phyloP scores from a whole-genome alignment of 2,113 vertebrate species.

The Rhea pennata region DNA sequence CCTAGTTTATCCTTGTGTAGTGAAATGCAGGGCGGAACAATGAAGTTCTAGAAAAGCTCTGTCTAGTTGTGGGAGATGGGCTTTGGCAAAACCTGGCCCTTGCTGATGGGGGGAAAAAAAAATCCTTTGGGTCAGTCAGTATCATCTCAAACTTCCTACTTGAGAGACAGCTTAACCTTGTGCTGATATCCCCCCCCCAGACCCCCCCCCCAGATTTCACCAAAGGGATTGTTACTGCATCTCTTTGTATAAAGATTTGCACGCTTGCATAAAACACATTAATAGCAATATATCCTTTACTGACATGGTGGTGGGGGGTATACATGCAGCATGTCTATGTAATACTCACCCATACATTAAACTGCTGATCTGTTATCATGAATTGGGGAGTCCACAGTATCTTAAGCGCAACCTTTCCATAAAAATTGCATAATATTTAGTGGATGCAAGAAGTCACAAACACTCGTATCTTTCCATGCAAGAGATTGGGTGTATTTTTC shows the following conservation, averaged over 20 bases:
- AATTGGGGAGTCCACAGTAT: background rate
- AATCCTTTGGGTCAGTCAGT: background rate
- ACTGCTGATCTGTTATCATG: background rate
- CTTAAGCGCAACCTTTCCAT: background rate
- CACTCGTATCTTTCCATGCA: background rate
- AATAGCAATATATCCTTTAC: background rate
- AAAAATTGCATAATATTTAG: background rate
- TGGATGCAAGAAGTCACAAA: background rate
- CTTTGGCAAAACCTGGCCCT: background rate
- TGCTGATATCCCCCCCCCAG: background rate
- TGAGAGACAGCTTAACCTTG: background rate
- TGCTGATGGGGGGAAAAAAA: background rate
- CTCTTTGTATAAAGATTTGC: background rate
- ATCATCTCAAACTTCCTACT: background rate
- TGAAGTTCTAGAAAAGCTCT: background rate
- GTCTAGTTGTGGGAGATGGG: background rate
- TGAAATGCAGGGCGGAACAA: background rate
- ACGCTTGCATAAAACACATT: background rate
- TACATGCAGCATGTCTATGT: background rate
- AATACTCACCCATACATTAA: background rate
- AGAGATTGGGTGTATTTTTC: background rate
- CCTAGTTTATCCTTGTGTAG: background rate
- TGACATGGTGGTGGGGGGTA: background rate
- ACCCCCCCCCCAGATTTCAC: background rate
- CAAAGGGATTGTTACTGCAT: background rate